phyloP scores from a whole-genome alignment of 2,888 invertebrate genomes.

The Trichogramma evanescens region DNA sequence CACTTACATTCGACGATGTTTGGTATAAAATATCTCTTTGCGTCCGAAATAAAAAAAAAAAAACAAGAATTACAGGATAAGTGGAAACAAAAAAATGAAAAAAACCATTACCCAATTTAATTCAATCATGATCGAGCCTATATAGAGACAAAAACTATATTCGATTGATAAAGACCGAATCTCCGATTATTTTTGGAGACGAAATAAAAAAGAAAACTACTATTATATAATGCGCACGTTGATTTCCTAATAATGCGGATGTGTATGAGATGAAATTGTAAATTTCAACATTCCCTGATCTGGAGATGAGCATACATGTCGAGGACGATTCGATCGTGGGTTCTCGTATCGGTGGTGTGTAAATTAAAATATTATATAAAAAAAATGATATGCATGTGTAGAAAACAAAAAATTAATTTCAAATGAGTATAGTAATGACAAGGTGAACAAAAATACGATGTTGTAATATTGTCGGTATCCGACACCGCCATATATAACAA shows the following conservation, averaged over 20 bases:
- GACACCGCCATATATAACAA: slow-evolving; percentile 3
- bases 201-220: no score
- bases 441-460: neutral
- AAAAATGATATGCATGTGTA: slow-evolving; percentile 6
- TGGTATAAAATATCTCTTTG: slow-evolving; percentile 7
- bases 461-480: slow-evolving; percentile 19
- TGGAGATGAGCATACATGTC: no score
- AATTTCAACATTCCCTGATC: no score
- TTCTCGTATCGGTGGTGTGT: neutral
- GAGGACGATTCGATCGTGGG: neutral
- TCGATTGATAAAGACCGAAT: no score
- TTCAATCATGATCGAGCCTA: slow-evolving; percentile 11
- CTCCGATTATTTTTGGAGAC: no score
- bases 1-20: slow-evolving; percentile 19
- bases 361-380: neutral
- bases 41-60: neutral
- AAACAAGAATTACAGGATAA: slow-evolving; percentile 7
- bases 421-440: slow-evolving; percentile 5
- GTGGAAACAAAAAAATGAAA: slow-evolving; percentile 5
- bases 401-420: no score
- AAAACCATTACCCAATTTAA: slow-evolving; percentile 7
- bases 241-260: no score
- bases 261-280: no score
- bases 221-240: no score
- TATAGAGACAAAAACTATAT: no score